These are phyloP conservation scores for Lipotes vexillifer DNA, from an alignment of 2,113 vertebrate species.

Conservation along the genomic window DNA sequence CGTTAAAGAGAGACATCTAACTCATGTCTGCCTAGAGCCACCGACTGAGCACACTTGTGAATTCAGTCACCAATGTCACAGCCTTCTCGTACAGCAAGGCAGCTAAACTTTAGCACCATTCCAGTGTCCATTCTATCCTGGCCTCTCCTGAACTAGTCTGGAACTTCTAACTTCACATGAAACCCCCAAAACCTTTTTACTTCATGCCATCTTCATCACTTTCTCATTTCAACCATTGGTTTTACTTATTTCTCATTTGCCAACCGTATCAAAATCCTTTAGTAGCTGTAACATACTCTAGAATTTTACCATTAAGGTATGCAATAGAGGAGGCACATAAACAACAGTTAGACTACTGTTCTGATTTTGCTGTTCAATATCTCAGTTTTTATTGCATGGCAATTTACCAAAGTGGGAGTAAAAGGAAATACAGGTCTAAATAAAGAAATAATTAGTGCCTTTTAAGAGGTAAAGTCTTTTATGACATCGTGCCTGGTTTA, in stretches of 20 bases:
- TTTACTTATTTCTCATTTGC: neutral
- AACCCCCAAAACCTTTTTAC: neutral
- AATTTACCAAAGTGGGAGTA: neutral
- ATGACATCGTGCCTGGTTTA: conserved; percentile 16
- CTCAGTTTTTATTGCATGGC: neutral
- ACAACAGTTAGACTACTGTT: neutral
- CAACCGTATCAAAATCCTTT: conserved; percentile 17
- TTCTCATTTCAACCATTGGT: neutral
- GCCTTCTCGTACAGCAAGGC: neutral
- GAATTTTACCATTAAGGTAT: conserved; percentile 14
- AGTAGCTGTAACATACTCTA: neutral
- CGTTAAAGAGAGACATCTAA: neutral
- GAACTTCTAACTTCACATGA: neutral
- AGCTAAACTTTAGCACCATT: neutral
- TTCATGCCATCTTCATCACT: neutral
- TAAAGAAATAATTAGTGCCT: neutral
- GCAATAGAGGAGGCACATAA: neutral
- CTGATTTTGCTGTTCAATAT: conserved; percentile 26
- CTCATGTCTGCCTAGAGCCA: neutral
- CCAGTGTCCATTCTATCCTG: neutral
- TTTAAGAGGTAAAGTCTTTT: conserved; percentile 34
- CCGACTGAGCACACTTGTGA: neutral
- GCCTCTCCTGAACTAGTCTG: neutral
- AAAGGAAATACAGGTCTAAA: conserved; percentile 24
- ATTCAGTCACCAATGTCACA: neutral